Evolutionary conservation across 2,888 invertebrate species (phyloP).

Genomic region (Zygaena filipendulae): DNA sequence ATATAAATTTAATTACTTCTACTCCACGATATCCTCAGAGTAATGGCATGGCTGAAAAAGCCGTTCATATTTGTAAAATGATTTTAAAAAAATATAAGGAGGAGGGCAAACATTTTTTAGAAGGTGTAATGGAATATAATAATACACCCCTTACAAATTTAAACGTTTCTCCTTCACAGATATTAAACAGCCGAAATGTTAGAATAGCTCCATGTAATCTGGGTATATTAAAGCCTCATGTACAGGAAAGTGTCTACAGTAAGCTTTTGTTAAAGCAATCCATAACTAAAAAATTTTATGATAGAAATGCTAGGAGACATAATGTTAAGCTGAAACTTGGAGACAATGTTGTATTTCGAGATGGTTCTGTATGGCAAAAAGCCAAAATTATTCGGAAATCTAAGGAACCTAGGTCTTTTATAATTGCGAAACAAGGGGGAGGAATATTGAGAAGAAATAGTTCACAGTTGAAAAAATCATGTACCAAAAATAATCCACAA

Average conservation of each 20-base stretch:
- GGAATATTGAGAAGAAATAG: not conserved
- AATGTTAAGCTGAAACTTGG: too few relatives aligned
- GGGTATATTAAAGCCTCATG: not conserved
- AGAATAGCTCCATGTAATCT: slow-evolving; percentile 1
- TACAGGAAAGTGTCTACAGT: not conserved
- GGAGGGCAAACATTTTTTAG: slow-evolving; percentile 5
- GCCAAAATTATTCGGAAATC: not conserved
- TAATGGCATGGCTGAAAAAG: slow-evolving; percentile 5
- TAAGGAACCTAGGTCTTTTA: not conserved
- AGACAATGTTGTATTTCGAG: not conserved
- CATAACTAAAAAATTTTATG: not conserved
- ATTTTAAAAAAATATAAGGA: slow-evolving; percentile 3
- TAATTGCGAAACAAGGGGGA: not conserved
- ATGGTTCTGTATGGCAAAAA: not conserved
- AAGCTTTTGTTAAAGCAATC: not conserved
- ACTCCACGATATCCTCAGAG: slow-evolving; percentile 1
- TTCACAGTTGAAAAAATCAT: not conserved
- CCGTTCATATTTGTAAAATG: slow-evolving; percentile 1
- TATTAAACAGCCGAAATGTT: slow-evolving; percentile 10
- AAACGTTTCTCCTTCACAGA: slow-evolving; percentile 12
- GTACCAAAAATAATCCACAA: too few relatives aligned
- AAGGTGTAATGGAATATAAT: slow-evolving; percentile 10
- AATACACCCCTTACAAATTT: slow-evolving; percentile 8
- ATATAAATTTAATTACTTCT: slow-evolving; percentile 13
- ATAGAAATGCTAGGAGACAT: not conserved